Conservation (phyloP, 2,888 invertebrate genomes). For the Dynastes tityus region DNA sequence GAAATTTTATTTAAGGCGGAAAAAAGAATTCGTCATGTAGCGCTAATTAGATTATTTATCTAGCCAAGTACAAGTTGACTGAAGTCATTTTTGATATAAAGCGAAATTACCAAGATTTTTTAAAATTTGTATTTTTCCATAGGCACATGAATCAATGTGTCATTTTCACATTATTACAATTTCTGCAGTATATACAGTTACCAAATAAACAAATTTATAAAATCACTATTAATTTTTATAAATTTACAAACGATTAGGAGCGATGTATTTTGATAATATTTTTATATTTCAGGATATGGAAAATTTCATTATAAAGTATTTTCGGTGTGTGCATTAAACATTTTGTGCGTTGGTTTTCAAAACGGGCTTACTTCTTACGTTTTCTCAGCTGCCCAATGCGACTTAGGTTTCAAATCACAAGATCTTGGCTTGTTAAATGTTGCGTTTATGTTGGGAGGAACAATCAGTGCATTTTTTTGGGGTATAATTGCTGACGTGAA, state of each 20-base stretch:
- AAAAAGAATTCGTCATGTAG: too few relatives aligned
- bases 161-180: too few relatives aligned
- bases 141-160: too few relatives aligned
- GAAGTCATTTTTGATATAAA: too few relatives aligned
- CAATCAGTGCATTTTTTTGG: constrained; percentile 85
- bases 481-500: constrained; percentile 84
- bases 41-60: too few relatives aligned
- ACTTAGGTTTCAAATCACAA: constrained; percentile 77
- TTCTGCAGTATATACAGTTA: too few relatives aligned
- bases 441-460: constrained; percentile 81
- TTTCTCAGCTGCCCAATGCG: constrained; percentile 82
- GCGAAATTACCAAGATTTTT: too few relatives aligned
- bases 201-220: too few relatives aligned
- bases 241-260: too few relatives aligned
- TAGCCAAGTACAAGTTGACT: too few relatives aligned
- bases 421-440: constrained; percentile 82
- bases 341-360: constrained; percentile 78
- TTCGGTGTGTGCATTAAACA: constrained; percentile 77
- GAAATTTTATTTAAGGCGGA: too few relatives aligned
- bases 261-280: not conserved
- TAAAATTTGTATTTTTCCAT: too few relatives aligned
- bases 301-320: constrained; percentile 78
- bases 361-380: constrained; percentile 82
- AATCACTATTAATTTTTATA: not conserved
- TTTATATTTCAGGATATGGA: constrained; percentile 76